These are phyloP conservation scores for Calliscelio sp. DNA, from an alignment of 2,888 invertebrate genomes.

Conservation along the genomic window DNA sequence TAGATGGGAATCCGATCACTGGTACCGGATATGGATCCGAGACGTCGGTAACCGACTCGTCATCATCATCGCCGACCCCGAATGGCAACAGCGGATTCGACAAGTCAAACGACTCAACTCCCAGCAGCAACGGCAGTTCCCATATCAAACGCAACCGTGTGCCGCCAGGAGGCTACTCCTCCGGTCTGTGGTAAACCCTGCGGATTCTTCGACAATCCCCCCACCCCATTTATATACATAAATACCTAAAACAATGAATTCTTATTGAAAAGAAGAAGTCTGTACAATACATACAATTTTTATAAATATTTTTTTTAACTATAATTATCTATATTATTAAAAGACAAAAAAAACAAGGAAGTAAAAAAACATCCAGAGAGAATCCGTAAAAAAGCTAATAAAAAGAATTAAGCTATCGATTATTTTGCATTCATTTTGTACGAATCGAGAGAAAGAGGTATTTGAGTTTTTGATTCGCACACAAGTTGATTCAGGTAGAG, in stretches of 20 bases:
- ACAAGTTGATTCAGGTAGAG: constrained; percentile 57
- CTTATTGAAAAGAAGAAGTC: constrained; percentile 36
- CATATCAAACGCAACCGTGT: constrained; percentile 88
- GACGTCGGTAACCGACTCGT: constrained; percentile 53
- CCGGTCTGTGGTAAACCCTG: constrained; percentile 89
- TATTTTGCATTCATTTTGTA: constrained; percentile 3
- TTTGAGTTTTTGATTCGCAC: constrained; percentile 41
- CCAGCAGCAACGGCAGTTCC: constrained; percentile 79
- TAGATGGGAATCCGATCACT: constrained; percentile 88
- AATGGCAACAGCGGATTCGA: constrained; percentile 86
- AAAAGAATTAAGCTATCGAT: no score
- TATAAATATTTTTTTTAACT: constrained; percentile 40
- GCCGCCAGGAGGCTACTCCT: constrained; percentile 90
- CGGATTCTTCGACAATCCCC: constrained; percentile 33
- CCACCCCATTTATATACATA: no score
- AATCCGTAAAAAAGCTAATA: no score
- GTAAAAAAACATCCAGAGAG: no score
- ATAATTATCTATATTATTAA: constrained; percentile 39
- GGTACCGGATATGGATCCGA: constrained; percentile 86
- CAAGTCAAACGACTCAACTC: constrained; percentile 83
- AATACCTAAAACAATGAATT: constrained; percentile 33
- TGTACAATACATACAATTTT: constrained; percentile 61
- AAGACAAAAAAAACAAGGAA: no score
- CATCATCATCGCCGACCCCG: constrained; percentile 70
- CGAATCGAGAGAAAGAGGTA: constrained; percentile 9